Conservation (phyloP, 1,140 invertebrate species). For the Mamestra configurata region DNA sequence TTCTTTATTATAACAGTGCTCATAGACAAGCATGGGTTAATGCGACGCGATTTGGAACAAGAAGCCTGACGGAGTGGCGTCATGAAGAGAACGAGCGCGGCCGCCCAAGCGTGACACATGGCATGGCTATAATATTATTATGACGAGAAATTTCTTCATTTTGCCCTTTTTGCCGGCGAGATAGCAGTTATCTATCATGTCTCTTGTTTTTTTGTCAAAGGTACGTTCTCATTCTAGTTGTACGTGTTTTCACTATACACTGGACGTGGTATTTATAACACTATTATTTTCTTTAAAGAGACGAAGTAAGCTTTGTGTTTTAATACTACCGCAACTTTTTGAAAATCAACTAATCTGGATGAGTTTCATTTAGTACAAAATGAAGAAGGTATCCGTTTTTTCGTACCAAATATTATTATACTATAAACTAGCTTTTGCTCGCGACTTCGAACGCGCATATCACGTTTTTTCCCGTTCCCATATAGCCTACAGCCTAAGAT, state of each 20-base stretch:
- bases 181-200: conserved; percentile 65
- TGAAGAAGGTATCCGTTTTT: no score
- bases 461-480: no score
- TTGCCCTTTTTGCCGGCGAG: conserved; percentile 65
- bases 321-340: no score
- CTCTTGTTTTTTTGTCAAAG: conserved; percentile 50
- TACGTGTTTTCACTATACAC: neutral
- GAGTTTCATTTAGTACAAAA: no score
- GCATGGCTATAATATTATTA: conserved; percentile 68
- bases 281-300: no score
- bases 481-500: no score
- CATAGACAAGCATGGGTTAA: conserved; percentile 56
- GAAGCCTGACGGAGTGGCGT: conserved; percentile 66
- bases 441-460: no score
- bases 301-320: no score
- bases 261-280: no score
- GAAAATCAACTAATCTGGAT: no score
- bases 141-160: conserved; percentile 65
- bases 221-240: neutral
- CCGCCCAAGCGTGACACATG: conserved; percentile 62
- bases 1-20: conserved; percentile 1
- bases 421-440: no score
- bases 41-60: conserved; percentile 65
- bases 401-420: no score
- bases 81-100: conserved; percentile 55